These are phyloP conservation scores for Galaxea fascicularis DNA, from an alignment of 92 coral and sea anemone genomes.

Conservation along the genomic window DNA sequence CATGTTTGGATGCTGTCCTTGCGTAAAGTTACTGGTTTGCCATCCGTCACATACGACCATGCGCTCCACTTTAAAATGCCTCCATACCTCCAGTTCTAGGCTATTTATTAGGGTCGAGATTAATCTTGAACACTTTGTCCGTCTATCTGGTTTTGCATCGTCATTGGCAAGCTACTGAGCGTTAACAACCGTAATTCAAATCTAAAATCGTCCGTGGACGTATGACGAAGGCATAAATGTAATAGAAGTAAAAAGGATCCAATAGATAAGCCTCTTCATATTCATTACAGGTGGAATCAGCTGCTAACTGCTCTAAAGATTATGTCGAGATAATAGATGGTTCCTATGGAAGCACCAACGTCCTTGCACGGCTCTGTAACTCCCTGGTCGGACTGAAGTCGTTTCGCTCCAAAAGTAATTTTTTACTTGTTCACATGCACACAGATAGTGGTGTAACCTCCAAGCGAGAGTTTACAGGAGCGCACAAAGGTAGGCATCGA, in stretches of 20 bases:
- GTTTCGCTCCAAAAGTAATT: constrained; percentile 61
- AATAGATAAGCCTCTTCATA: neutral
- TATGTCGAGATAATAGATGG: constrained; percentile 72
- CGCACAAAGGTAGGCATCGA: constrained; percentile 22
- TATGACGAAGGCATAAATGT: too few relatives aligned
- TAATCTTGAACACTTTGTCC: neutral
- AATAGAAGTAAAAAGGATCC: too few relatives aligned
- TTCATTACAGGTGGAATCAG: constrained; percentile 57
- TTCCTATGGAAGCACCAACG: constrained; percentile 54
- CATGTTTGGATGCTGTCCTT: too few relatives aligned
- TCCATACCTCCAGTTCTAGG: too few relatives aligned
- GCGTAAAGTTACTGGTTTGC: too few relatives aligned
- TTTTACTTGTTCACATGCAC: constrained; percentile 72
- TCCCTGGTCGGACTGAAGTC: neutral
- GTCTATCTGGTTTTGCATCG: neutral
- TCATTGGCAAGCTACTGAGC: too few relatives aligned
- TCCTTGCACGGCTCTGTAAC: constrained; percentile 67
- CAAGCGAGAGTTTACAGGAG: constrained; percentile 60
- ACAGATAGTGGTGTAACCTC: constrained; percentile 46
- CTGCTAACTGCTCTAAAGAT: constrained; percentile 71
- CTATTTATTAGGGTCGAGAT: too few relatives aligned
- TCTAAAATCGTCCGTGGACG: too few relatives aligned
- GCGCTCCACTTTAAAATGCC: too few relatives aligned
- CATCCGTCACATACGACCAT: too few relatives aligned
- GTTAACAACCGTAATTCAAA: too few relatives aligned